Evolutionary conservation across 1,140 invertebrate species (phyloP), one percentile per base, ranked within the genome.

Genomic region (Latrodectus geometricus): DNA sequence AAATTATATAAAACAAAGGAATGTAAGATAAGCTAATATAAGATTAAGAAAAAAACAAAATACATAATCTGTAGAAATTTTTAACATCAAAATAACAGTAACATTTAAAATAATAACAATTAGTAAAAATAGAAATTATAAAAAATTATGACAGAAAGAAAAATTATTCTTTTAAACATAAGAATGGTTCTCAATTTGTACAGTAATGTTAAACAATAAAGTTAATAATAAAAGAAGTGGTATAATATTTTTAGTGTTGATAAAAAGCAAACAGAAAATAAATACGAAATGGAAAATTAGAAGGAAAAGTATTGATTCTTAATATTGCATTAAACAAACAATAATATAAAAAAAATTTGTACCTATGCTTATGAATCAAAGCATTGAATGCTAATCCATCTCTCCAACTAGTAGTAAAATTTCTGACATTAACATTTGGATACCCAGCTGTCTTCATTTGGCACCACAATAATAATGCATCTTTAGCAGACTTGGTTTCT

Each of bases 391-490:
- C 98, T 75, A 99, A 92, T 87, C 98, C 98, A 92, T 99, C 98
- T 54, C 97, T 94, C 98, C 98, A 99, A 3, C 97, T 99, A 15
- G 97, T 99, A 4, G 97, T 99, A 91, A 99, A 99, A 92, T 99
- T 99, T 74, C 97, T 93, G 2, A 99, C 97, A 91, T 99, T 99
- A 8, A 99, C 98, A 91, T 99, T 99, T 89, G 98, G 95, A 91
- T 99, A 99, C 54, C 98, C 98, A 23, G 98, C 98, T 9, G 98
- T 99, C 92, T 99, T 99, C 98, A 99, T 99, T 92, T 99, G 98
- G 93, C 98, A 99, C 98, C 98, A 99, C 9, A 99, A 92, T 8
- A 99, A 92, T 69, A 99, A 91, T 2, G 98, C 98, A 88, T 93
- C 97, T 91, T 98, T 98, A 8, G 97, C 97, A 35, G 96, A 98